Evolutionary conservation across 1,140 invertebrate species (phyloP), one percentile per base, ranked within the genome.

Genomic region (Sipha flava): DNA sequence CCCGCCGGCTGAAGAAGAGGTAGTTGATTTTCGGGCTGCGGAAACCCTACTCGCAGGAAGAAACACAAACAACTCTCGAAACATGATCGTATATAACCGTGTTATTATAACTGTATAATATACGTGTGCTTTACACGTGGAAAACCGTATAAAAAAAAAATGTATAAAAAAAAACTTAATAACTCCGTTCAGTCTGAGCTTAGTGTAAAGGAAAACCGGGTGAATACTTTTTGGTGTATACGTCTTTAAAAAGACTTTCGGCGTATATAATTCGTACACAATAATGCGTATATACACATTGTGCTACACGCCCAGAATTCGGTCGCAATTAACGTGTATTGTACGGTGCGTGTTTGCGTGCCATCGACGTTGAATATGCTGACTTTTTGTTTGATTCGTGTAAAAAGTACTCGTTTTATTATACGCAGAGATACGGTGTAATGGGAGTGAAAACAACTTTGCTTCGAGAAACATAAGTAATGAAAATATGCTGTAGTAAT

Each of bases 1-100:
- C 70, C 70, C 70, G 3, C 26, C 70, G 47, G 72, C 49, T 59
- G 73, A 77, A 77, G 73, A 77, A 77, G 34, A 77, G 73, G 59
- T 43, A 40, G 52, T 77, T 77, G 73, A 77, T 77, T 77, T 77
- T 23, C 49, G n/a, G 29, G 2, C 34, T 2, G 12, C 23, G 31
- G 34, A 75, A 59, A 59, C 49, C 73, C 34, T 43, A 40, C 40
- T 77, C 23, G 49, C 16, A 21, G 12, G 16, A 34, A 57, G 34
- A 57, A 54, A 54, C 10, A n/a, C 73, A 77, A 77, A 77, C 73
- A 77, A 77, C 21, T 77, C n/a, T 54, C 14, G 52, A 77, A 77
- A 77, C 59, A 57, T 57, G 73, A 59, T 75, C 34, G 72, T 6
- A n/a, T n/a, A n/a, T n/a, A 29, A 21, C 21, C 52, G 29, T 77